A percentile compares a stretch with the other conserved stretches of the same genome.
Evolutionary conservation across 2,888 invertebrate genomes (phyloP).

Genomic region (Cylindroiulus punctatus): DNA sequence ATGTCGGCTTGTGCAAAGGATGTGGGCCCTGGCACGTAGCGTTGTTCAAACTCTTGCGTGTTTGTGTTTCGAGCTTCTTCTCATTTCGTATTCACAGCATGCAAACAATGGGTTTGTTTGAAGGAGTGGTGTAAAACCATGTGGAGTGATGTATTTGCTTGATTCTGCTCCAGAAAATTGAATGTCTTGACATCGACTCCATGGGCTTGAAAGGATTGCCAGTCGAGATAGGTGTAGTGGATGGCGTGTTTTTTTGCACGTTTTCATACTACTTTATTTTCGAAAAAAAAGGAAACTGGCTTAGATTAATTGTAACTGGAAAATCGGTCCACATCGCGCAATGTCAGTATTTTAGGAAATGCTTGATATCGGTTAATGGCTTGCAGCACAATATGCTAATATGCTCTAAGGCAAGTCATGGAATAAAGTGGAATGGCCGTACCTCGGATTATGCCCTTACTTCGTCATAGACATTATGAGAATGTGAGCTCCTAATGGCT

Average conservation of each 20-base stretch:
- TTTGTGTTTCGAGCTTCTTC: conserved; percentile 2
- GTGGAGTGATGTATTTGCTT: conserved; percentile 2
- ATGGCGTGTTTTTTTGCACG: background rate
- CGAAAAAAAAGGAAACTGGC: background rate
- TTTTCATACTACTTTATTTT: background rate
- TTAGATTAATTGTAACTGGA: too few relatives aligned
- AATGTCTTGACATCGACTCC: conserved; percentile 8
- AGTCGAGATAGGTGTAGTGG: background rate
- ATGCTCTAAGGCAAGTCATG: too few relatives aligned
- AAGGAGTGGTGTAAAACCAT: background rate
- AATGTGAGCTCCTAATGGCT: too few relatives aligned
- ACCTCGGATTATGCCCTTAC: too few relatives aligned
- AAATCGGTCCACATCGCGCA: too few relatives aligned
- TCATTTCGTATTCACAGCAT: conserved; percentile 28
- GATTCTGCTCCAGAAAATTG: background rate
- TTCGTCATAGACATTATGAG: too few relatives aligned
- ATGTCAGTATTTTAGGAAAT: too few relatives aligned
- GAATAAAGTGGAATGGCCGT: too few relatives aligned
- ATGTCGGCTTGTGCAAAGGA: conserved; percentile 36
- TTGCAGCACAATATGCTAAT: too few relatives aligned
- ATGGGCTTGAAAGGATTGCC: background rate
- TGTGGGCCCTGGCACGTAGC: conserved; percentile 12
- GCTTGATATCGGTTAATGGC: too few relatives aligned
- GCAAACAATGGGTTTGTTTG: conserved; percentile 41
- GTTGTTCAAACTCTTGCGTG: conserved; percentile 15